Evolutionary conservation across 2,888 invertebrate species (phyloP), one percentile per base, ranked within the genome.

Genomic region (Melangyna quadrimaculata): DNA sequence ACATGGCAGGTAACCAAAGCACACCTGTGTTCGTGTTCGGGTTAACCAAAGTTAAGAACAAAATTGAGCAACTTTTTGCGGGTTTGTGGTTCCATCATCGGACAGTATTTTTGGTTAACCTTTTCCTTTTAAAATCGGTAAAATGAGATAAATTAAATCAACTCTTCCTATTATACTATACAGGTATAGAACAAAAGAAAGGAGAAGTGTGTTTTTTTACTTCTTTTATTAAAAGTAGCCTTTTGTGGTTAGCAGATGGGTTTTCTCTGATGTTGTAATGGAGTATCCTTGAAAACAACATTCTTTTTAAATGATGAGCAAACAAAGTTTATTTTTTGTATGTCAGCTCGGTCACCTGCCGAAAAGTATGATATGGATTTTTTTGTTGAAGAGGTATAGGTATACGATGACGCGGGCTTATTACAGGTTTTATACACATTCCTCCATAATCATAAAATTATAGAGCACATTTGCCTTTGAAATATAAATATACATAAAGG

Each of bases 21-120:
- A 57, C 57, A 57, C 55, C 55, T 57, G 57, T n/a, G n/a, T n/a
- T n/a, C n/a, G n/a, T n/a, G n/a, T 57, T 57, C 57, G 57, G 57
- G 57, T 57, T 12, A 32, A 17, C 57, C 19, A 32, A 57, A 57
- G 57, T 57, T 57, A 19, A 57, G 32, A 57, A 57, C 32, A 57
- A 32, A 57, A 57, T 57, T 57, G 19, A 57, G 32, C 57, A 57
- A 32, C 55, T 57, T 32, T 57, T 12, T 57, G n/a, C 32, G 12
- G 32, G n/a, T n/a, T 14, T 32, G 57, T 32, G 32, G 57, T 57
- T 57, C 10, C 32, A 57, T 57, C 19, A 12, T 32, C 19, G 19
- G 55, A 32, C 17, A 32, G 32, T 32, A 32, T 32, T n/a, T 29
- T 57, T 57, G 57, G 57, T 19, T 32, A 6, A 57, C 57, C 57